Evolutionary conservation across 2,797 vertebrate genomes (phyloP).

Genomic region (Pseudomugil tenellus): DNA sequence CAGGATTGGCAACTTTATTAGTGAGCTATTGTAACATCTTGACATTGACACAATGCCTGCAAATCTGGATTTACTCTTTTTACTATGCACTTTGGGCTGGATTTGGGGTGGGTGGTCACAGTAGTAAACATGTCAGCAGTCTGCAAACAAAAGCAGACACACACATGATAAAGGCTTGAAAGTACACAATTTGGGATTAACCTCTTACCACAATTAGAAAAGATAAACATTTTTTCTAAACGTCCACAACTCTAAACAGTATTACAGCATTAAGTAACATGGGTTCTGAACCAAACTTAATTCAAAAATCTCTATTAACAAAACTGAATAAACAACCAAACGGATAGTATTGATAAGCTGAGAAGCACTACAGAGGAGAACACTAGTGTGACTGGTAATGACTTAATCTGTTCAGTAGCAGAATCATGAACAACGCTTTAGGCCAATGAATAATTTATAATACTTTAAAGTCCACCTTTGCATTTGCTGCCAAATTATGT

Average conservation of each 20-base stretch:
- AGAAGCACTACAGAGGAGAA: background rate
- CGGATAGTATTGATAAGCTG: background rate
- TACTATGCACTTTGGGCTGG: slow-evolving; percentile 16
- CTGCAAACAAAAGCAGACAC: background rate
- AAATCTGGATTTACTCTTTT: slow-evolving; percentile 29
- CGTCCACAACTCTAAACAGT: background rate
- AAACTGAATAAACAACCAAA: no score
- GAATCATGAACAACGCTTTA: no score
- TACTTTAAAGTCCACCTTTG: background rate
- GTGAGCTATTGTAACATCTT: background rate
- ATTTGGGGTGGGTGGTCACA: slow-evolving; percentile 7
- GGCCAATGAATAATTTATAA: no score
- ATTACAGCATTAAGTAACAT: no score
- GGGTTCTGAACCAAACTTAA: background rate
- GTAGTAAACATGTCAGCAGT: slow-evolving; percentile 16
- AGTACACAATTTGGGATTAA: background rate
- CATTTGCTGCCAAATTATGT: slow-evolving; percentile 6
- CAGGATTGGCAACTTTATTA: background rate
- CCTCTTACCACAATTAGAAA: background rate
- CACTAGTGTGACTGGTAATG: background rate
- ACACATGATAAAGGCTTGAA: slow-evolving; percentile 5
- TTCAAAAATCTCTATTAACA: no score
- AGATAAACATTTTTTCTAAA: background rate
- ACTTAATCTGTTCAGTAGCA: background rate
- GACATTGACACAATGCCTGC: slow-evolving; percentile 18